These are phyloP conservation scores for Scartelaos histophorus DNA, from an alignment of 2,113 vertebrate species.

Conservation along the genomic window DNA sequence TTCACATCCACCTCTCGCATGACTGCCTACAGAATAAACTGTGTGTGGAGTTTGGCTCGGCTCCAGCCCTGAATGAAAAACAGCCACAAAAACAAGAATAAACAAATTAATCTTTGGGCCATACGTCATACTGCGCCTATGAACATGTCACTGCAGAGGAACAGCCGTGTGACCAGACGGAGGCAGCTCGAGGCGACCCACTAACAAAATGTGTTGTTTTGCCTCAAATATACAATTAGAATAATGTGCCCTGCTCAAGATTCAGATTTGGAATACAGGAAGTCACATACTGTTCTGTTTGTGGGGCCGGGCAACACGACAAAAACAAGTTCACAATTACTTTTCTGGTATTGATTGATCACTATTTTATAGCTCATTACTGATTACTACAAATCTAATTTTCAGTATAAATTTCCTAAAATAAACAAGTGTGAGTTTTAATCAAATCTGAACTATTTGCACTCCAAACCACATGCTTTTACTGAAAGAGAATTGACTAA, in stretches of 20 bases:
- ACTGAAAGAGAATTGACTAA: no score
- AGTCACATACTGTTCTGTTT: not conserved
- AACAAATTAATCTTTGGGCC: slow-evolving; percentile 41
- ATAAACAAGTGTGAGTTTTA: no score
- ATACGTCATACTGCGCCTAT: not conserved
- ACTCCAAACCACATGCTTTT: no score
- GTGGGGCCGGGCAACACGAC: not conserved
- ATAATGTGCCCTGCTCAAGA: not conserved
- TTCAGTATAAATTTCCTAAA: no score
- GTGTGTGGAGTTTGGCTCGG: slow-evolving; percentile 52
- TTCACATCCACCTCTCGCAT: slow-evolving; percentile 44
- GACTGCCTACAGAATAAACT: slow-evolving; percentile 60
- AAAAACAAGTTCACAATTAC: no score
- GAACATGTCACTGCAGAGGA: slow-evolving; percentile 7
- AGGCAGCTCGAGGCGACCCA: not conserved
- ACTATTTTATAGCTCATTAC: no score
- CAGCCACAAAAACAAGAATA: slow-evolving; percentile 21
- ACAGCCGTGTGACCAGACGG: slow-evolving; percentile 10
- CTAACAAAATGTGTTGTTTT: not conserved
- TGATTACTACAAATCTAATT: no score
- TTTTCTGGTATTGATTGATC: no score
- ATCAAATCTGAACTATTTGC: no score
- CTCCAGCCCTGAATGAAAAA: slow-evolving; percentile 42
- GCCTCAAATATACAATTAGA: not conserved
- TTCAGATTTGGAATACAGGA: not conserved